Evolutionary conservation across 2,797 vertebrate genomes (phyloP).

Genomic region (Buphagus erythrorhynchus): DNA sequence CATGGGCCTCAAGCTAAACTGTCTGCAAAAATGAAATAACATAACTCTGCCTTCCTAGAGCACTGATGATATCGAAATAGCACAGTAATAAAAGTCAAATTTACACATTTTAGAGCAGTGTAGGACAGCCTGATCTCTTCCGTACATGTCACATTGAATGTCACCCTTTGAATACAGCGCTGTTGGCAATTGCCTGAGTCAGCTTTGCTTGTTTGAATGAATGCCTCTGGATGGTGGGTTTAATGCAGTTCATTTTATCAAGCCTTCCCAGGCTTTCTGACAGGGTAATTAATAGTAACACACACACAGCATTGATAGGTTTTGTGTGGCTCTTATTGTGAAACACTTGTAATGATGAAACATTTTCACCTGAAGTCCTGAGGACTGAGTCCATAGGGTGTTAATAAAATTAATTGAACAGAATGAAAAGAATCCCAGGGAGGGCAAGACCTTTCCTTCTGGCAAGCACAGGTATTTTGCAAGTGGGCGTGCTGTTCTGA

Average conservation of each 20-base stretch:
- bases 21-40: background rate
- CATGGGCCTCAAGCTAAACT: background rate
- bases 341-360: background rate
- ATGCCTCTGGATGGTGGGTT: background rate
- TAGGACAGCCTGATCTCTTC: background rate
- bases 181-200: background rate
- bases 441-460: slow-evolving; percentile 7
- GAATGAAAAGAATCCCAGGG: background rate
- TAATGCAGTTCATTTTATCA: background rate
- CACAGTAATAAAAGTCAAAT: background rate
- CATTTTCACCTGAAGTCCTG: background rate
- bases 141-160: background rate
- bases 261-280: background rate
- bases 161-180: background rate
- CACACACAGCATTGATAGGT: background rate
- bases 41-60: background rate
- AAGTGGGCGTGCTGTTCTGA: background rate
- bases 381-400: background rate
- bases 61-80: background rate
- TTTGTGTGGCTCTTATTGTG: background rate
- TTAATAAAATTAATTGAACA: slow-evolving; percentile 16
- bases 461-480: background rate
- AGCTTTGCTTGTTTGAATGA: background rate
- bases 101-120: background rate
- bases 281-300: background rate